Evolutionary conservation across 2,113 vertebrate genomes (phyloP).

Genomic region (Podarcis raffonei): DNA sequence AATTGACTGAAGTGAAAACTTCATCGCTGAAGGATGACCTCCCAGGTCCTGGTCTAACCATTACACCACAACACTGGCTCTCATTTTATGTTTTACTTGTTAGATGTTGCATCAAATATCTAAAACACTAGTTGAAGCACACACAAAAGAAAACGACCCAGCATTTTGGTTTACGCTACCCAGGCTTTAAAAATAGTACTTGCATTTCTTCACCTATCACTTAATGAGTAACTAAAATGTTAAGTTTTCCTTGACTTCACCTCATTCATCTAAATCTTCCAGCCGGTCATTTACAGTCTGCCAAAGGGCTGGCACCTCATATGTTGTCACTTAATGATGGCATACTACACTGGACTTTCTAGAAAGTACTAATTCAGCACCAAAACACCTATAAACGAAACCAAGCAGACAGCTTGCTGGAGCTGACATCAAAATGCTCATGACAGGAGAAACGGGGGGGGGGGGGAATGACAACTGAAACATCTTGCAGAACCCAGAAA

Average conservation of each 20-base stretch:
- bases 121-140: no score
- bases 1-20: no score
- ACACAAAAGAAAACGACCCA: neutral
- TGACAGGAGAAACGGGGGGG: slow-evolving; percentile 57
- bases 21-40: no score
- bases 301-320: slow-evolving; percentile 73
- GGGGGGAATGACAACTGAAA: slow-evolving; percentile 64
- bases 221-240: slow-evolving; percentile 42
- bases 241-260: slow-evolving; percentile 66
- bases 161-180: neutral
- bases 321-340: slow-evolving; percentile 76
- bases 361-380: slow-evolving; percentile 74
- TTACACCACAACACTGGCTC: no score
- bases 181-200: neutral
- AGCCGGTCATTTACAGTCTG: slow-evolving; percentile 67
- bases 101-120: no score
- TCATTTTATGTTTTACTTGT: no score
- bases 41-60: no score
- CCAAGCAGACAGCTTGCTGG: slow-evolving; percentile 61
- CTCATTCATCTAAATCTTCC: slow-evolving; percentile 71
- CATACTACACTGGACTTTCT: slow-evolving; percentile 74
- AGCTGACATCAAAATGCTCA: slow-evolving; percentile 65
- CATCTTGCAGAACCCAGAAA: slow-evolving; percentile 40
- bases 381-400: slow-evolving; percentile 75
- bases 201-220: slow-evolving; percentile 24